Evolutionary conservation across 2,797 vertebrate species (phyloP), one percentile per base, ranked within the genome.

Genomic region (Danio jaintianensis): DNA sequence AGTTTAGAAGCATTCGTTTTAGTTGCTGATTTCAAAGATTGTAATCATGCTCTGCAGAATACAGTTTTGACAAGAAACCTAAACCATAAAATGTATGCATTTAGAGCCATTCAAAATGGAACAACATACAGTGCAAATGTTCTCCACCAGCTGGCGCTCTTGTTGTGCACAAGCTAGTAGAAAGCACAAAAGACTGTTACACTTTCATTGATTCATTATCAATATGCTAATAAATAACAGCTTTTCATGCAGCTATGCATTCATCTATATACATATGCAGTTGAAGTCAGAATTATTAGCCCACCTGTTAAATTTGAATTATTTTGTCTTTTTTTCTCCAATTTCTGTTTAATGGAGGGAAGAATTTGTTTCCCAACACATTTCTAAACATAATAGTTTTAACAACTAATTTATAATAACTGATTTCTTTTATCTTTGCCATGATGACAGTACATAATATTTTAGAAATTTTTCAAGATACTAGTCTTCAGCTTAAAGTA

Each of bases 131-230:
- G 42, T 42, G 4, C 36, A 42, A 15, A 55, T 42, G 6, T 42
- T 42, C 4, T 71, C 68, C 68, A 71, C 36, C n/a, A 71, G 68
- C 50, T 55, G 50, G 50, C 36, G 50, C 38, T 71, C 68, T 42
- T 55, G 50, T 38, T 55, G 50, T 42, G 55, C 62, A 64, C 62
- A 45, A 20, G 40, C 36, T 55, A 15, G 10, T 40, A 10, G 0
- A 40, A 18, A 10, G 6, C 16, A 40, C 16, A 53, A 70, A 53
- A 53, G 11, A 20, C 50, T 55, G 52, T 18, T 20, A 53, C 36
- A 70, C 11, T 42, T 55, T 20, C n/a, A 70, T 20, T 42, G 13
- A 42, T 55, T 55, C 50, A 42, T 13, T 7, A 70, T 53, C 6
- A 18, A 18, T 42, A 55, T 71, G n/a, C 20, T 40, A 55, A 53